Percentiles rank a stretch among this genome's conserved stretches.
phyloP scores from a whole-genome alignment of 2,888 invertebrate genomes.

The Pseudeuparius sepicola region DNA sequence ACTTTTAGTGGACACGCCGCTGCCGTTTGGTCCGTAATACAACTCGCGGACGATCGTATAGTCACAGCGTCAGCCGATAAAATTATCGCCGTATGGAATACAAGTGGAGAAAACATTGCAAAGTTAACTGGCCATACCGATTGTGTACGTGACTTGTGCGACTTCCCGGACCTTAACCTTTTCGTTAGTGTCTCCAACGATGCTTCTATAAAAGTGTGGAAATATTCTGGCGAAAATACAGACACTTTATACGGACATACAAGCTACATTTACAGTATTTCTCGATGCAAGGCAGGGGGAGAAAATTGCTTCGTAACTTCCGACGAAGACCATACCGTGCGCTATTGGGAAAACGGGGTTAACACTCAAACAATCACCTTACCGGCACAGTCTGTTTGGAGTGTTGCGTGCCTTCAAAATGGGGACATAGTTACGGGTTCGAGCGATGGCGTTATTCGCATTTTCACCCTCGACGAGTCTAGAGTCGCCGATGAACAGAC shows the following conservation, averaged over 20 bases:
- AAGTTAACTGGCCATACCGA: constrained; percentile 76
- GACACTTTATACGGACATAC: constrained; percentile 71
- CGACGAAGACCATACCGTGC: constrained; percentile 81
- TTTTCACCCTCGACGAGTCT: constrained; percentile 67
- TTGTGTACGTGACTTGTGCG: constrained; percentile 74
- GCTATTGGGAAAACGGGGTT: constrained; percentile 64
- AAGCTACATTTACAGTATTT: constrained; percentile 76
- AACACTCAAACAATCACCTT: constrained; percentile 58
- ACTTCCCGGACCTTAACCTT: constrained; percentile 53
- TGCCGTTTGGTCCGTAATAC: constrained; percentile 76
- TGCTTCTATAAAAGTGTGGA: constrained; percentile 78
- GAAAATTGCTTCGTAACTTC: constrained; percentile 63
- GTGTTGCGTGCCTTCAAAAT: constrained; percentile 67
- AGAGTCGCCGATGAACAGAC: constrained; percentile 57
- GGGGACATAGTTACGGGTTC: constrained; percentile 82
- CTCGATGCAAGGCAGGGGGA: constrained; percentile 45
- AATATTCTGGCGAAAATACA: constrained; percentile 64
- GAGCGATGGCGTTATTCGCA: constrained; percentile 77
- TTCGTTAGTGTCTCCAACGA: constrained; percentile 93
- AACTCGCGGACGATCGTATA: constrained; percentile 46
- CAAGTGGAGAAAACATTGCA: constrained; percentile 53
- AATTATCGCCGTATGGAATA: constrained; percentile 74
- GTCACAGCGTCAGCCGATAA: constrained; percentile 92
- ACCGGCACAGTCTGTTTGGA: constrained; percentile 88
- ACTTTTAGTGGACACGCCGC: constrained; percentile 63